Percentiles rank a stretch among this genome's conserved stretches.
Conservation (phyloP, 1,140 invertebrate genomes). For the Apis laboriosa region DNA sequence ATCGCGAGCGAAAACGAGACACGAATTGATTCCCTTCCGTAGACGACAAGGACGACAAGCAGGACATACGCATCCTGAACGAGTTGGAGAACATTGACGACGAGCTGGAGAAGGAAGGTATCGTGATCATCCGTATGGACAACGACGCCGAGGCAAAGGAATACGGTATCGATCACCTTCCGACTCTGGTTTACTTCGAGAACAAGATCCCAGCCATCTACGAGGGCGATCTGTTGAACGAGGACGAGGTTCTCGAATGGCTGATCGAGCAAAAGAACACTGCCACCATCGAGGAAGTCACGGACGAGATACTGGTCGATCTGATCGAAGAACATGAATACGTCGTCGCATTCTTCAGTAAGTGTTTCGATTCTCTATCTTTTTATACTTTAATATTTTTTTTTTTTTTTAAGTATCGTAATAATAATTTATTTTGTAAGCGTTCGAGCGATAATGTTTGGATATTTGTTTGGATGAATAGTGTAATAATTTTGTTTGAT, state of each 20-base stretch:
- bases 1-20: constrained; percentile 47
- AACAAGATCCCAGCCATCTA: constrained; percentile 95
- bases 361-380: constrained; percentile 70
- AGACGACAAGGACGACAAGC: constrained; percentile 95
- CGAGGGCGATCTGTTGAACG: constrained; percentile 94
- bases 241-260: constrained; percentile 95
- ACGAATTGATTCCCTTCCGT: constrained; percentile 64
- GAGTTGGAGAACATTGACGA: constrained; percentile 96
- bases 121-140: constrained; percentile 94
- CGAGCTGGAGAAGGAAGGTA: constrained; percentile 93
- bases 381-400: background rate
- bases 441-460: too few relatives aligned
- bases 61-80: constrained; percentile 92
- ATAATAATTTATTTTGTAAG: background rate
- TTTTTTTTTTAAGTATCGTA: too few relatives aligned
- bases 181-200: constrained; percentile 94
- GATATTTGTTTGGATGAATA: too few relatives aligned
- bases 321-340: constrained; percentile 96
- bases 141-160: constrained; percentile 94
- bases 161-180: constrained; percentile 94
- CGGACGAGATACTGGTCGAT: constrained; percentile 93
- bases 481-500: background rate
- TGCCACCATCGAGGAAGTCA: constrained; percentile 97
- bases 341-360: constrained; percentile 96
- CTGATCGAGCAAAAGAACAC: constrained; percentile 94